Evolutionary conservation across 2,113 vertebrate species (phyloP).

Genomic region (Cryptomyrus ogoouensis): DNA sequence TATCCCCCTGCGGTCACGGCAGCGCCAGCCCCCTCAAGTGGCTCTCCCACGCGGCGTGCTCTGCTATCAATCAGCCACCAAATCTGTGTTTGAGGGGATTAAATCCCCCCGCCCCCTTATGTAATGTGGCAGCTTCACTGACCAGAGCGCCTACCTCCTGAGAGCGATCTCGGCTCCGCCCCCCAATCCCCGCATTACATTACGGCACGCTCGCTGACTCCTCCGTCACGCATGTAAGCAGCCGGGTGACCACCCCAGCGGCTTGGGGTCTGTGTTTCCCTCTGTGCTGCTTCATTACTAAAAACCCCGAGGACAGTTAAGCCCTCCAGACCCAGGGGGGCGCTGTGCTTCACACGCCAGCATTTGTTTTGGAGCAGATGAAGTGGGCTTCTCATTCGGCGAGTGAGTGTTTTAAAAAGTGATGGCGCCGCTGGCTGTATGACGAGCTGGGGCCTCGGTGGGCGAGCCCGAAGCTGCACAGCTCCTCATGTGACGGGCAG

Average conservation of each 20-base stretch:
- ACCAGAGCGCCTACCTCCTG: not conserved
- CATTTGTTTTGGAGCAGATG: not conserved
- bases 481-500: not conserved
- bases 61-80: slow-evolving; percentile 68
- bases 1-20: slow-evolving; percentile 49
- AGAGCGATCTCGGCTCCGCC: not conserved
- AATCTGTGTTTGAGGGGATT: slow-evolving; percentile 68
- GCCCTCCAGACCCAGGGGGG: not conserved
- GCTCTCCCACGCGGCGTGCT: slow-evolving; percentile 46
- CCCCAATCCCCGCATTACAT: too few relatives aligned
- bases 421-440: not conserved
- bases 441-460: not conserved
- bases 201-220: not conserved
- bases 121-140: slow-evolving; percentile 10
- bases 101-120: slow-evolving; percentile 34
- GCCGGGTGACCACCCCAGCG: not conserved
- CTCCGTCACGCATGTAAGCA: not conserved
- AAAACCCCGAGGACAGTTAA: not conserved
- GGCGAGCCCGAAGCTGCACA: not conserved
- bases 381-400: not conserved
- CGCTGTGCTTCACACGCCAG: not conserved
- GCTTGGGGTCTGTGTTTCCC: not conserved
- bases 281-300: not conserved
- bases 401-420: not conserved
- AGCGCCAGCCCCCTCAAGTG: slow-evolving; percentile 32